Evolutionary conservation across 2,797 vertebrate genomes (phyloP).

Genomic region (Coregonus sp.): DNA sequence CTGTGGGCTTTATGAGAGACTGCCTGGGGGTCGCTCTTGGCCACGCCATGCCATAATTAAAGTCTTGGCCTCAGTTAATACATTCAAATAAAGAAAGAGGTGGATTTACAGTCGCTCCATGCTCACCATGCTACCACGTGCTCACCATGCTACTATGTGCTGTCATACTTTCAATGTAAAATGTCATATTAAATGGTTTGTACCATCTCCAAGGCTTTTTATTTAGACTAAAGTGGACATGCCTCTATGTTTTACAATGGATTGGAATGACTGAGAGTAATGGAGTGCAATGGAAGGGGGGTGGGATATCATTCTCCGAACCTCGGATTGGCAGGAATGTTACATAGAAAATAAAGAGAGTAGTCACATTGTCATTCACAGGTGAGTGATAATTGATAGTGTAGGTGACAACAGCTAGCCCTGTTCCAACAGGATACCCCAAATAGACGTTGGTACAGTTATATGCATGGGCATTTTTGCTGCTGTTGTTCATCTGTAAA

Average conservation of each 20-base stretch:
- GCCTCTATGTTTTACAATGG: neutral
- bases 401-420: neutral
- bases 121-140: neutral
- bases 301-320: neutral
- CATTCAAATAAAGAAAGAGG: neutral
- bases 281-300: neutral
- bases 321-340: neutral
- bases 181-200: neutral
- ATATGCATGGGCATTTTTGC: neutral
- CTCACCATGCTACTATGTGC: neutral
- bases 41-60: neutral
- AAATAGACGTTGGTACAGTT: neutral
- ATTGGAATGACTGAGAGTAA: neutral
- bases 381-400: neutral
- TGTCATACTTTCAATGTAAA: neutral
- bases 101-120: neutral
- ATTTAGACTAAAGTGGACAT: neutral
- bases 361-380: neutral
- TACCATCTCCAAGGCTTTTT: neutral
- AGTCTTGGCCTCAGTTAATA: neutral
- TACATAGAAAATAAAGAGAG: neutral
- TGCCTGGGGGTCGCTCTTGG: neutral
- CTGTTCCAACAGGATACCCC: neutral
- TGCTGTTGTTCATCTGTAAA: neutral
- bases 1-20: neutral